These are phyloP conservation scores for Diphyllodes magnificus DNA, from an alignment of 2,113 vertebrate species.

Conservation along the genomic window DNA sequence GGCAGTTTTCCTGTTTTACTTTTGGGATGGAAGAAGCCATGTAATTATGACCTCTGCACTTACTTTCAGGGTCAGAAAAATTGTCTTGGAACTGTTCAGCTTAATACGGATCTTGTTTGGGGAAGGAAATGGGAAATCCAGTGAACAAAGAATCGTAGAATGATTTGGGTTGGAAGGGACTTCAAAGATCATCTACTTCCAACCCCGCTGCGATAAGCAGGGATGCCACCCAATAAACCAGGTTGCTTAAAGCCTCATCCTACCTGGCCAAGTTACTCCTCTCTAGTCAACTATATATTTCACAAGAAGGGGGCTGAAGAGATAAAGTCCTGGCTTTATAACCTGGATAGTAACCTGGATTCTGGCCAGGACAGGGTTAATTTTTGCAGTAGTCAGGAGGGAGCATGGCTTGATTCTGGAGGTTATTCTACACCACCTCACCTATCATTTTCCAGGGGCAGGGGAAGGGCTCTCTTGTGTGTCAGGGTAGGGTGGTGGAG, in stretches of 20 bases:
- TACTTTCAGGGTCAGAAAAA: not conserved
- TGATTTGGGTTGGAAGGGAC: not conserved
- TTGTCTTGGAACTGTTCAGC: not conserved
- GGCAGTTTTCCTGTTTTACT: not conserved
- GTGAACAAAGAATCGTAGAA: not conserved
- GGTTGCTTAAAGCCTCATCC: not conserved
- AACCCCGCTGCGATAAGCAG: fast-evolving
- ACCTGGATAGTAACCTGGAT: no score
- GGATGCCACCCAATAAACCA: not conserved
- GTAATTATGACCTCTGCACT: not conserved
- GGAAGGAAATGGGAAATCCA: not conserved
- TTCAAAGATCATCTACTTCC: not conserved
- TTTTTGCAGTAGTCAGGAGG: not conserved
- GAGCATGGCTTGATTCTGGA: not conserved
- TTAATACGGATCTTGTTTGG: not conserved
- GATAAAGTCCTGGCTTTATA: no score
- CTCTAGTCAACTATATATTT: not conserved
- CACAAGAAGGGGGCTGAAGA: not conserved
- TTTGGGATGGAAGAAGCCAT: not conserved
- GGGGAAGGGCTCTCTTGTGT: not conserved
- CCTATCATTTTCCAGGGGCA: not conserved
- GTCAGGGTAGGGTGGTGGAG: fast-evolving
- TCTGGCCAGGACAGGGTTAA: not conserved
- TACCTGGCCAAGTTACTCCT: not conserved
- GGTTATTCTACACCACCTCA: not conserved